Conservation (phyloP, 2,797 vertebrate genomes). For the Pteropus rufus region DNA sequence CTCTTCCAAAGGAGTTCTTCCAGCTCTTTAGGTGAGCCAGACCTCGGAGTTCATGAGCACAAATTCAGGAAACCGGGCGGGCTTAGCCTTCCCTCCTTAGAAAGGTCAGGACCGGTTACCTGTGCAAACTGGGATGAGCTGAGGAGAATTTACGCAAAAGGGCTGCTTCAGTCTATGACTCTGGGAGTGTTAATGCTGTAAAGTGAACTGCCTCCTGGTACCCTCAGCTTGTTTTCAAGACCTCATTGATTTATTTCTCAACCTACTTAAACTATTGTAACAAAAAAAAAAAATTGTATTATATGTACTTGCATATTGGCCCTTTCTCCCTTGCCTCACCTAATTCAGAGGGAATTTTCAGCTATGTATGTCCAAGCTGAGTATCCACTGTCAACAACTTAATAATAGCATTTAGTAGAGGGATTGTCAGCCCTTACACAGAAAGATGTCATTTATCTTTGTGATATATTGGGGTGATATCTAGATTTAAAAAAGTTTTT, state of each 20-base stretch:
- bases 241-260: neutral
- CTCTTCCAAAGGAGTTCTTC: neutral
- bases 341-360: neutral
- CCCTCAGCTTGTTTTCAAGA: neutral
- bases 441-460: neutral
- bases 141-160: fast-evolving
- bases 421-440: neutral
- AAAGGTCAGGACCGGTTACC: too few relatives aligned
- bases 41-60: fast-evolving
- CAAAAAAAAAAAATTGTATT: neutral
- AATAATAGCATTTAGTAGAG: neutral
- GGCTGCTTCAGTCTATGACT: fast-evolving
- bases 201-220: neutral
- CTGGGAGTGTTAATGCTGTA: too few relatives aligned
- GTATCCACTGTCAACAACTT: neutral
- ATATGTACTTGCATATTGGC: neutral
- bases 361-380: neutral
- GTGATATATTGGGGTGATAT: neutral
- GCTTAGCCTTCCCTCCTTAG: neutral
- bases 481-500: neutral
- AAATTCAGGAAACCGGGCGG: neutral
- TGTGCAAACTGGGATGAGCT: neutral
- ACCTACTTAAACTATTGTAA: neutral
- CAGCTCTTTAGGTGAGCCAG: neutral
- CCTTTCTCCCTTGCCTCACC: neutral